Evolutionary conservation across 2,797 vertebrate genomes (phyloP), one percentile per base, ranked within the genome.

Genomic region (Myotis myotis): DNA sequence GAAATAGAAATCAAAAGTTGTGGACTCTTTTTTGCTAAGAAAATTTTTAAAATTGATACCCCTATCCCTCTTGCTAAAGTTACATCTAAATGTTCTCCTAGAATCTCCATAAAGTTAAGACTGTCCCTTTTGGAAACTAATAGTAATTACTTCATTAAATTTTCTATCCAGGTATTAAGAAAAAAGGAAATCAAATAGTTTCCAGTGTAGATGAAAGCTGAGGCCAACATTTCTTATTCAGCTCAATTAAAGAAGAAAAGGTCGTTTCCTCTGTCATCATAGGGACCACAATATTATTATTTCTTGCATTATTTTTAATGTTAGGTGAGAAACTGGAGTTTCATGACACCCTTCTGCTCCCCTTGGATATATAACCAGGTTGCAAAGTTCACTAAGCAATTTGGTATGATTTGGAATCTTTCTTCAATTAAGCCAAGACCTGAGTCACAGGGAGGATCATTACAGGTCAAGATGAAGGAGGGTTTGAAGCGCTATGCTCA

Each of bases 401-500:
- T 76, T 96, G 85, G 78, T 30, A 3, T 53, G 82, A 86, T 64
- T 53, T 92, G 57, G 71, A 74, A 30, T 23, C 60, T 94, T 53
- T 95, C 49, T 28, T 91, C 60, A 87, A 82, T 70, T 15, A 68
- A 74, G 19, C 16, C 87, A 75, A 88, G 85, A 53, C 11, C 71
- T 55, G 49, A 94, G 57, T 79, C 57, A 78, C 13, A 47, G 64
- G 47, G n/a, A 92, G 15, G 51, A 23, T 82, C 44, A 44, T 44
- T 44, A 36, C 47, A 41, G 87, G 88, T 94, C 70, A 82, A 90
- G 86, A 90, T 53, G 68, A 86, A 87, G 78, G 68, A 71, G 89
- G 82, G 86, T 96, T 93, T 95, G 47, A 44, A 68, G 78, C 80
- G 60, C 49, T 64, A 9, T 22, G 33, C 85, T 94, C 70, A 94